These are phyloP conservation scores for Doryteuthis pealeii DNA, from an alignment of 1,140 invertebrate species.

Conservation along the genomic window DNA sequence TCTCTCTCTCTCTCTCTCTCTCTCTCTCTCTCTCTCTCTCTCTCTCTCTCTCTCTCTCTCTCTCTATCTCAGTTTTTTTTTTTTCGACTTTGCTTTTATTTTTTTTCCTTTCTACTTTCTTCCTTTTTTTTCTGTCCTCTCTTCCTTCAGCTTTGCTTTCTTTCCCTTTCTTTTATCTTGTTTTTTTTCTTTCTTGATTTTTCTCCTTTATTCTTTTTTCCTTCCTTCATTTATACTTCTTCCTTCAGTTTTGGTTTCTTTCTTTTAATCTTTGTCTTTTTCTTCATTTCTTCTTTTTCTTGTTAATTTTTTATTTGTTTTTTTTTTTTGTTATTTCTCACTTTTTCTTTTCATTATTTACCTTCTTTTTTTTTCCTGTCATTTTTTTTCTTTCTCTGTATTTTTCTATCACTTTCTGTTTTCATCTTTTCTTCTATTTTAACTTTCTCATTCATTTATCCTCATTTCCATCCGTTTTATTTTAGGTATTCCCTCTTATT, in stretches of 20 bases:
- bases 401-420: background rate
- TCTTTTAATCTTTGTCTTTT: slow-evolving; percentile 17
- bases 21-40: background rate
- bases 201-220: background rate
- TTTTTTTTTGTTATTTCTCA: slow-evolving; percentile 8
- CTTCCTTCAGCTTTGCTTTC: slow-evolving; percentile 11
- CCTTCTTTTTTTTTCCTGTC: background rate
- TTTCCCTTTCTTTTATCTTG: background rate
- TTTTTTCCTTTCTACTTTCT: slow-evolving; percentile 18
- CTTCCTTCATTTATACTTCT: slow-evolving; percentile 4
- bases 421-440: background rate
- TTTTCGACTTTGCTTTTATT: too few relatives aligned
- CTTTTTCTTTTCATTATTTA: background rate
- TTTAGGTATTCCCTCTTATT: background rate
- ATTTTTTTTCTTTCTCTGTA: background rate
- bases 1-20: slow-evolving; percentile 21
- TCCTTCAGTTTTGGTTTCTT: slow-evolving; percentile 19
- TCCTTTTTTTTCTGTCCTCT: slow-evolving; percentile 19
- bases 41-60: slow-evolving; percentile 19
- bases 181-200: background rate
- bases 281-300: background rate
- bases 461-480: background rate
- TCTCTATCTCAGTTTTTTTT: too few relatives aligned
- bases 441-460: background rate
- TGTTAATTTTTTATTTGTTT: background rate